Evolutionary conservation across 2,797 vertebrate species (phyloP), one percentile per base, ranked within the genome.

Genomic region (Halcyon smyrnensis): DNA sequence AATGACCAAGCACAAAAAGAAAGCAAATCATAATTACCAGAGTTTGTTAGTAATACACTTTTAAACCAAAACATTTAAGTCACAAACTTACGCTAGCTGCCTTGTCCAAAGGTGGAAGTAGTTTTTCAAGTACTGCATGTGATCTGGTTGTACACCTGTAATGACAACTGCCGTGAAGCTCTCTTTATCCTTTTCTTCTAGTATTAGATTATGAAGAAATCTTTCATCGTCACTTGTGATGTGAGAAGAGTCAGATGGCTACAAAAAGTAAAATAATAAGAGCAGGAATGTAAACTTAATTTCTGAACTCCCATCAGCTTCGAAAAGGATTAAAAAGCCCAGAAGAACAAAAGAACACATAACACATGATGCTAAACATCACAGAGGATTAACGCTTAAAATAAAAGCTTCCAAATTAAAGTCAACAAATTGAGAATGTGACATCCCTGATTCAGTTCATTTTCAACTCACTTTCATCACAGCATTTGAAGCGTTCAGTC

Each of bases 161-260:
- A 99, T 98, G 63, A 99, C 94, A 81, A 99, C 99, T 16, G 98
- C 98, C 53, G 99, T 99, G 97, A 99, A 99, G 95, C 98, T 98
- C 46, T 98, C 93, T 93, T 98, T 99, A 56, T 91, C 94, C 45
- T 74, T 84, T 93, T 99, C 99, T 94, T 99, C 99, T 46, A 89
- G 27, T 50, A 99, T 98, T 68, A 99, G 96, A 62, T 74, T 90
- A 46, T 88, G 98, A 65, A 99, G 98, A 94, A 99, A 99, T 77
- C 91, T 96, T 95, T 99, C 99, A 60, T 99, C 98, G 20, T 97
- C 97, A 62, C 84, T 97, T 57, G 76, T 96, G 84, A 99, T 97
- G 39, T 99, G 99, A 68, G 98, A 97, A 81, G 85, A 98, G 97
- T 99, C 99, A 60, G 98, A 97, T 12, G 98, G 98, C 99, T 99